Evolutionary conservation across 2,113 vertebrate species (phyloP).

Genomic region (Macaca fascicularis): DNA sequence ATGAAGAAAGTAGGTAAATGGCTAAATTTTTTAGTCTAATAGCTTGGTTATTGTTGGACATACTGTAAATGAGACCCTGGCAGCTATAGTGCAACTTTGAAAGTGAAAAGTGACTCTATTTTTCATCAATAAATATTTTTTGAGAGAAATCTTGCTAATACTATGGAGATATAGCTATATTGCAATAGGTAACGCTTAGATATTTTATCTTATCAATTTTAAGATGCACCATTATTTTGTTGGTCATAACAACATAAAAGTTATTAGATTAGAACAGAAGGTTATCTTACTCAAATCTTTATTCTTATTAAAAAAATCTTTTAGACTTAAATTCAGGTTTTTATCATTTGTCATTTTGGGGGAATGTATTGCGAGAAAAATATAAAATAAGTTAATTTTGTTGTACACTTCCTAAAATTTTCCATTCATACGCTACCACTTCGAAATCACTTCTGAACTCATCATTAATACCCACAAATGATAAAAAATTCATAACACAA

Average conservation of each 20-base stretch:
- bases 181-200: background rate
- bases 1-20: background rate
- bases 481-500: background rate
- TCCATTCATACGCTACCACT: background rate
- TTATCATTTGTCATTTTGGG: background rate
- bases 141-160: background rate
- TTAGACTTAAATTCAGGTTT: background rate
- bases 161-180: background rate
- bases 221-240: background rate
- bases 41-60: background rate
- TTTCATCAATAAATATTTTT: background rate
- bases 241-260: background rate
- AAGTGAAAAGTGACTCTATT: background rate
- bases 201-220: background rate
- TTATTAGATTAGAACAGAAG: background rate
- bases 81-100: background rate
- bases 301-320: background rate
- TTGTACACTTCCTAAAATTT: background rate
- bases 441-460: background rate
- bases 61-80: background rate
- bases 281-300: background rate
- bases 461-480: background rate
- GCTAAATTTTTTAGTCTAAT: background rate
- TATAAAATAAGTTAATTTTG: background rate
- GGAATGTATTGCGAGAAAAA: background rate